Conservation (phyloP, 1,140 invertebrate genomes). For the Dufourea novaeangliae region DNA sequence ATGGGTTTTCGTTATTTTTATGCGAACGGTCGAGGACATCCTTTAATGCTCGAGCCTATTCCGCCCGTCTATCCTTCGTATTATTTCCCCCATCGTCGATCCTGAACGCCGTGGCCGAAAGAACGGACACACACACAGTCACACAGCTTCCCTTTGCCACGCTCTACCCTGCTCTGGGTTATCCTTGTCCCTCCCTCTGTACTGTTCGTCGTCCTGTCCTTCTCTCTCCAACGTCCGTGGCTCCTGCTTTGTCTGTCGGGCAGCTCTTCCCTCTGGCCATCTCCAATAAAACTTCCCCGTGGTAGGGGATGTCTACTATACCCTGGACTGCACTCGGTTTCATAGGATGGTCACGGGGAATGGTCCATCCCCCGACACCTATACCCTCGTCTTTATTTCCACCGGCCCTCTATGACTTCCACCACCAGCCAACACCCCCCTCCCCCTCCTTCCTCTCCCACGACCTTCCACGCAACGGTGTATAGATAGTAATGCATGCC, state of each 20-base stretch:
- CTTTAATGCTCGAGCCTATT: constrained; percentile 69
- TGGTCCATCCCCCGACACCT: constrained; percentile 72
- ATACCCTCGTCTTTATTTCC: constrained; percentile 73
- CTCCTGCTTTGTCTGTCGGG: neutral
- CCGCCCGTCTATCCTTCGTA: constrained; percentile 33
- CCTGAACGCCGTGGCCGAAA: constrained; percentile 1
- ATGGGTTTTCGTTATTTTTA: constrained; percentile 36
- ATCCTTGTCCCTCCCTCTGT: constrained; percentile 9
- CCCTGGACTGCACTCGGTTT: constrained; percentile 69
- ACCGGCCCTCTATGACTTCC: constrained; percentile 50
- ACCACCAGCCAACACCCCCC: constrained; percentile 10
- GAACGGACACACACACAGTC: constrained; percentile 36
- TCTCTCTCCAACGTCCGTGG: neutral
- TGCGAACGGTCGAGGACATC: constrained; percentile 42
- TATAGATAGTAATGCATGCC: constrained; percentile 9
- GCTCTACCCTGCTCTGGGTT: neutral
- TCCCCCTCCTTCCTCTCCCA: constrained; percentile 18
- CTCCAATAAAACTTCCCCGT: constrained; percentile 63
- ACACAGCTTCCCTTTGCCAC: constrained; percentile 33
- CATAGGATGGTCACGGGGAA: constrained; percentile 71
- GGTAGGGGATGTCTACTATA: constrained; percentile 59
- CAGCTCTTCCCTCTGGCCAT: constrained; percentile 60
- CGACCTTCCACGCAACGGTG: neutral
- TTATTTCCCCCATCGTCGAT: constrained; percentile 51
- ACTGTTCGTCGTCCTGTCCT: neutral